Evolutionary conservation across 1,140 invertebrate species (phyloP).

Genomic region (Leptinotarsa defecta): DNA sequence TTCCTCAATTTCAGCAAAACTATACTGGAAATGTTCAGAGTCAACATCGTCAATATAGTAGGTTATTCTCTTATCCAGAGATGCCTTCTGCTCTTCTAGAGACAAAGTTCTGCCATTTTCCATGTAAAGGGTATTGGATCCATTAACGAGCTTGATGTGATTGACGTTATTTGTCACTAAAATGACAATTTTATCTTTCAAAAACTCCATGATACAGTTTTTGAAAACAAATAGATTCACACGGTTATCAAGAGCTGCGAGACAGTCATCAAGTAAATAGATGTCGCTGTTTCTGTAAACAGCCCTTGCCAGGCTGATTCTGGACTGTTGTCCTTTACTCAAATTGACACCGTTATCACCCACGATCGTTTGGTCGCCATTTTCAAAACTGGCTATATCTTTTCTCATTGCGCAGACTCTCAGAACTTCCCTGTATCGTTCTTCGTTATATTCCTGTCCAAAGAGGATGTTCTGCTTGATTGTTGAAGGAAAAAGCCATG

Average conservation of each 20-base stretch:
- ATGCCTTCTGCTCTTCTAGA: slow-evolving; percentile 6
- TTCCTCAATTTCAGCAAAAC: neutral
- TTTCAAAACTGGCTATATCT: slow-evolving; percentile 71
- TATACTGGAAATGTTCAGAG: neutral
- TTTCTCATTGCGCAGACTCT: slow-evolving; percentile 65
- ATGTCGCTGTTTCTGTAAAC: slow-evolving; percentile 78
- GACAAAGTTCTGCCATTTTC: slow-evolving; percentile 33
- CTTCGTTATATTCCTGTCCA: slow-evolving; percentile 55
- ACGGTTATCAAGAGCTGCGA: slow-evolving; percentile 77
- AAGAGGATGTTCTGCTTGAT: slow-evolving; percentile 70
- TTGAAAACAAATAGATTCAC: slow-evolving; percentile 72
- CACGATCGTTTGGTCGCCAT: slow-evolving; percentile 78
- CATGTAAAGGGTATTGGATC: slow-evolving; percentile 53
- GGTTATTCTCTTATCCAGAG: slow-evolving; percentile 23
- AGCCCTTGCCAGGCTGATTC: slow-evolving; percentile 83
- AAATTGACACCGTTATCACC: slow-evolving; percentile 82
- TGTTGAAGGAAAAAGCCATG: slow-evolving; percentile 74
- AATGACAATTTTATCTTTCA: slow-evolving; percentile 74
- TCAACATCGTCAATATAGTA: neutral
- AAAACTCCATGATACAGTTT: slow-evolving; percentile 69
- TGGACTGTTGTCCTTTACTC: slow-evolving; percentile 90
- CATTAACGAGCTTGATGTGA: slow-evolving; percentile 64
- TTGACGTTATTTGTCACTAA: slow-evolving; percentile 90
- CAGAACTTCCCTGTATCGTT: slow-evolving; percentile 68
- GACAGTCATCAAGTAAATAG: slow-evolving; percentile 84